phyloP scores from a whole-genome alignment of 2,888 invertebrate species.

The Malthinus seriepunctatus region DNA sequence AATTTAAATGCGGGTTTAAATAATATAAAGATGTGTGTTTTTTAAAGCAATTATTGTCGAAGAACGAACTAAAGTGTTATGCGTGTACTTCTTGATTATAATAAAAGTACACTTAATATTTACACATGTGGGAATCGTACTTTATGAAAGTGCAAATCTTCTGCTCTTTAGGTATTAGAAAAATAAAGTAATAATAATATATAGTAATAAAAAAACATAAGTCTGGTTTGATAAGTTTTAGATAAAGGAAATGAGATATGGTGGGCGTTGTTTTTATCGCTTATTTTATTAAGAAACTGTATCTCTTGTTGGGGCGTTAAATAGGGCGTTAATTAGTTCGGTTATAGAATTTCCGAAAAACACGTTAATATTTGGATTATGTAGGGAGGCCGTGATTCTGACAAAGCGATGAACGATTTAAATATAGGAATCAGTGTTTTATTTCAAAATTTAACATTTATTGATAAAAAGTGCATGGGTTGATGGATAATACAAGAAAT shows the following conservation, averaged over 20 bases:
- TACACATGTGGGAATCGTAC: no score
- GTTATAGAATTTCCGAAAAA: neutral
- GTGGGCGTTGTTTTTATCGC: slow-evolving; percentile 17
- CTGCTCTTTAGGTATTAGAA: neutral
- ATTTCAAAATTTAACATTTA: no score
- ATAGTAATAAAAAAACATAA: neutral
- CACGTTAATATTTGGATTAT: neutral
- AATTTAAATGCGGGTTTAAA: slow-evolving; percentile 40
- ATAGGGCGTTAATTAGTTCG: slow-evolving; percentile 7
- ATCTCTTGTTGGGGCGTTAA: slow-evolving; percentile 19
- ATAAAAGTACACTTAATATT: neutral
- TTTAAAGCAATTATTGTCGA: neutral
- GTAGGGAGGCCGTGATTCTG: no score
- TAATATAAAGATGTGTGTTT: slow-evolving; percentile 6
- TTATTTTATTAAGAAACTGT: slow-evolving; percentile 23
- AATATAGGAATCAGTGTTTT: no score
- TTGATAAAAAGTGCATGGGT: no score
- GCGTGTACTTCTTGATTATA: slow-evolving; percentile 16
- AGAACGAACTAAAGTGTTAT: slow-evolving; percentile 5
- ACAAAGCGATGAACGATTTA: no score
- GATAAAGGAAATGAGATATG: slow-evolving; percentile 23
- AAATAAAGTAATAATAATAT: neutral
- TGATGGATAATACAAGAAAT: no score
- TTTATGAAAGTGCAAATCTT: no score
- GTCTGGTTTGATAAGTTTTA: slow-evolving; percentile 2